Base-by-base conservation (phyloP, 2,888 invertebrate species). In the Chloromyia formosa region DNA sequence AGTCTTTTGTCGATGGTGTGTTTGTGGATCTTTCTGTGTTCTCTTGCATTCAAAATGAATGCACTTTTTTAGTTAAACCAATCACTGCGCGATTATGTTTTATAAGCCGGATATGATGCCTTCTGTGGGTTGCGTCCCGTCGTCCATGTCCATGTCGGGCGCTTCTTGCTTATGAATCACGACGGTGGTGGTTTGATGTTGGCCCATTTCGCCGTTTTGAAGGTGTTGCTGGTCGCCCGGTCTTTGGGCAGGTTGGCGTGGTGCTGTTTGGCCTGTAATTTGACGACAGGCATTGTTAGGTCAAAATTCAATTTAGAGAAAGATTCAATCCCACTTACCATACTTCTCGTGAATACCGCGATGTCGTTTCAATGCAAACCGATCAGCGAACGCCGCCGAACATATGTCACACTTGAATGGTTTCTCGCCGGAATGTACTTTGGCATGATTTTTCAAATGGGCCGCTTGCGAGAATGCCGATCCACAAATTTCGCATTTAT, bases 391-490 rank as follows among this genome's bases (percentile, higher is more conserved):
- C 72, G 94, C 94, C 58, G 94, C 94, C 77, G 93, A 91, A 82
- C 93, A 93, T 76, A 93, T 93, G 84, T 93, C 93, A 84, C 93
- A 93, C 81, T 93, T 92, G 84, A 92, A 93, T 0, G 93, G 93
- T 80, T 93, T 93, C 85, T 93, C 93, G 1, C 93, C 93, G 0
- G 92, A 92, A 84, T 93, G 93, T 75, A 93, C 90, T 85, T 94
- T 94, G 69, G 94, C 94, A 82, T 95, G 94, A 84, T 94, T 95
- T 84, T 94, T 94, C 76, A 94, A 87, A 85, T 94, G 94, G 35
- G 94, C 94, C 27, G 94, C 94, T 85, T 94, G 94, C 83, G 94
- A 94, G 84, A 95, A 95, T 74, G 94, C 94, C 23, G 93, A 94
- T n/a, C 94, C 94, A 82, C 94, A 95, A 73, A 92, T 93, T 79